Conservation (phyloP, 2,113 vertebrate species). For the Origma solitaria region DNA sequence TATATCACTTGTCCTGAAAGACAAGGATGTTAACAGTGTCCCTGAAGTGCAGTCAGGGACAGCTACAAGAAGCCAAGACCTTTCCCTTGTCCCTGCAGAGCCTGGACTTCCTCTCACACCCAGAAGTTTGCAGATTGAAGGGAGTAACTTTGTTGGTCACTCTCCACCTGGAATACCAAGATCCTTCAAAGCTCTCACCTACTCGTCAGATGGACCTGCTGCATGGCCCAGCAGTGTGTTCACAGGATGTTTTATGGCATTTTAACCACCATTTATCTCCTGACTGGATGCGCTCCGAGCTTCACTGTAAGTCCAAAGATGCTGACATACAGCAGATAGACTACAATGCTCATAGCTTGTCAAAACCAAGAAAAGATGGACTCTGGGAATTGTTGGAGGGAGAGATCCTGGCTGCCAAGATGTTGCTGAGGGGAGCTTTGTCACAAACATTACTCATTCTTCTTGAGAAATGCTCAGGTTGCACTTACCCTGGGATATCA, state of each 20-base stretch:
- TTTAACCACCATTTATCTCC: background rate
- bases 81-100: background rate
- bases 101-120: background rate
- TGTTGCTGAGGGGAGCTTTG: background rate
- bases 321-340: background rate
- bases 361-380: background rate
- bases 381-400: background rate
- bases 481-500: background rate
- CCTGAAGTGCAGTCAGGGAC: background rate
- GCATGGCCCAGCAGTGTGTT: background rate
- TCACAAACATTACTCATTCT: background rate
- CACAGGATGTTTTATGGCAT: background rate
- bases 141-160: background rate
- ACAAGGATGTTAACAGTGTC: background rate
- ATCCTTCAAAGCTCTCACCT: background rate
- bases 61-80: background rate
- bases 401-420: background rate
- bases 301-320: background rate
- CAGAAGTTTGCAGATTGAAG: background rate
- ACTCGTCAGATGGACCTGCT: background rate
- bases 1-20: background rate
- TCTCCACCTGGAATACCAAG: background rate
- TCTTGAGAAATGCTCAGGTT: background rate
- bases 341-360: background rate
- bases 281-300: background rate